Evolutionary conservation across 2,888 invertebrate species (phyloP), one percentile per base, ranked within the genome.

Genomic region (Synanthedon myopaeformis): DNA sequence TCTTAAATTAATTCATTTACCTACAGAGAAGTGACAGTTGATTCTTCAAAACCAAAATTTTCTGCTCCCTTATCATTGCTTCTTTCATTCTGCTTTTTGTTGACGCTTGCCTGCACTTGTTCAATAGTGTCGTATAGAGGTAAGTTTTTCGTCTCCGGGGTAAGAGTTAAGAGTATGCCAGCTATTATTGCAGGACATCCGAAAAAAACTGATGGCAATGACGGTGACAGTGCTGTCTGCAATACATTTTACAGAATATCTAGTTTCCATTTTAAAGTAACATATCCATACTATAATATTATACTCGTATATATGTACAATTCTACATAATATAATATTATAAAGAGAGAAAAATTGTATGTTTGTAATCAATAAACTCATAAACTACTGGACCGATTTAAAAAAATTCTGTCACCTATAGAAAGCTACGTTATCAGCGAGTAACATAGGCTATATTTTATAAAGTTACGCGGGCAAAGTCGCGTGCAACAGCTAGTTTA

Each of bases 151-250:
- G 84, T 85, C 64, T 85, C 84, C 0, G 84, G 82, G 12, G 79
- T 81, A 0, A 78, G 57, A 13, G 61, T 64, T 3, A 82, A 59
- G 1, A 78, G 67, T 1, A 69, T 28, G 0, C 84, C 80, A 0
- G 84, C 63, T 3, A 74, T 52, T 4, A 79, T 53, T 0, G 88
- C 72, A 12, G 79, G 70, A 3, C 66, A 67, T 0, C 83, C 82
- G 60, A 89, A 89, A 41, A 83, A 71, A 41, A 84, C 63, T 1
- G 82, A 62, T 0, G 89, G 88, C 0, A 89, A 65, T 0, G 73
- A 63, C 48, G 68, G 66, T 11, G 79, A 84, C 14, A 85, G 60
- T 4, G 76, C 70, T 23, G 80, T 73, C 89, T 89, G 76, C 51
- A 74, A 77, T 35, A 10, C 8, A 35, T 35, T 10, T 10, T 35